Conservation (phyloP, 2,888 invertebrate genomes). For the Hydraecia micacea region DNA sequence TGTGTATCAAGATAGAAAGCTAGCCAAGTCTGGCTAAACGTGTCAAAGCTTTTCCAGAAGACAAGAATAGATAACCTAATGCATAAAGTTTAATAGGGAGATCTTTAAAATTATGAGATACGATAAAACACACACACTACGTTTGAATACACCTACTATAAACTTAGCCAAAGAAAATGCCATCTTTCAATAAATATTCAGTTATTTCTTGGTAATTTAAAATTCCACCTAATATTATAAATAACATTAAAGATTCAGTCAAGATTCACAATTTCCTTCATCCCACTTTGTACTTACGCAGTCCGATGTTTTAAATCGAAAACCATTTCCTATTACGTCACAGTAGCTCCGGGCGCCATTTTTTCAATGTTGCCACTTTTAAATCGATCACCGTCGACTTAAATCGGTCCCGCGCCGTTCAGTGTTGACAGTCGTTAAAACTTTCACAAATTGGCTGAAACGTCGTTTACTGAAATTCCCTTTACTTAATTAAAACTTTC, state of each 20-base stretch:
- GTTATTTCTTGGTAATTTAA: neutral
- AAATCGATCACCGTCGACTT: slow-evolving; percentile 69
- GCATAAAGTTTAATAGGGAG: neutral
- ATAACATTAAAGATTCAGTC: slow-evolving; percentile 14
- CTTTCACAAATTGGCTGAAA: slow-evolving; percentile 82
- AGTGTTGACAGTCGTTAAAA: slow-evolving; percentile 82
- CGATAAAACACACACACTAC: neutral
- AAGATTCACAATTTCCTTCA: slow-evolving; percentile 34
- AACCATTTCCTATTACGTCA: slow-evolving; percentile 54
- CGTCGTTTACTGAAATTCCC: slow-evolving; percentile 79
- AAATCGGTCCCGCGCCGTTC: slow-evolving; percentile 64
- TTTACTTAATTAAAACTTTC: slow-evolving; percentile 86
- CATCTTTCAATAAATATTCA: neutral
- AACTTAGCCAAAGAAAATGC: neutral
- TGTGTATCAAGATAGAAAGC: neutral
- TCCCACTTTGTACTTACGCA: slow-evolving; percentile 11
- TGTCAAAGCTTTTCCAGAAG: neutral
- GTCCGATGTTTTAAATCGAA: slow-evolving; percentile 51
- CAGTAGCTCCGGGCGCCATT: slow-evolving; percentile 44
- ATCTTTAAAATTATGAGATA: neutral
- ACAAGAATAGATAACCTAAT: neutral
- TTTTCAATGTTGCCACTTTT: slow-evolving; percentile 62
- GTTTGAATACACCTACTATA: neutral
- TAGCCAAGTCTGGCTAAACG: neutral
- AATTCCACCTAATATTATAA: slow-evolving; percentile 3